Evolutionary conservation across 1,140 invertebrate genomes (phyloP).

Genomic region (Parasteatoda tepidariorum): DNA sequence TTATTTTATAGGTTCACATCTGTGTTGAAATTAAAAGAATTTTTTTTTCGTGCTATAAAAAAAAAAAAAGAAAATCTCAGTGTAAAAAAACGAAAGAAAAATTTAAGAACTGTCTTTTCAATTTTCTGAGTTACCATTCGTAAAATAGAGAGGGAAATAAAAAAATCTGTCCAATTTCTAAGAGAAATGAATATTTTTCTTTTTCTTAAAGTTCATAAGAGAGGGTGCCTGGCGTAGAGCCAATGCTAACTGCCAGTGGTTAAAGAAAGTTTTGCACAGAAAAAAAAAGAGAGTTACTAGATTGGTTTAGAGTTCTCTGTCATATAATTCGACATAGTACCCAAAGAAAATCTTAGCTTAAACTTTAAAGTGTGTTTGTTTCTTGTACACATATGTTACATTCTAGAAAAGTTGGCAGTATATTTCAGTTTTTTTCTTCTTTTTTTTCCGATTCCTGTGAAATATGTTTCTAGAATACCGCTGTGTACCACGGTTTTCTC

Average conservation of each 20-base stretch:
- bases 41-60: neutral
- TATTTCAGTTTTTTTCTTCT: too few species aligned
- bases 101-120: neutral
- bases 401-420: too few species aligned
- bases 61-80: neutral
- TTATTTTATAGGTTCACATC: neutral
- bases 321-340: neutral
- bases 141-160: neutral
- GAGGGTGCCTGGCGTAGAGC: slow-evolving; percentile 14
- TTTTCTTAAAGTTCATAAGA: slow-evolving; percentile 4
- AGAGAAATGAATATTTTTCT: slow-evolving; percentile 10
- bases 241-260: slow-evolving; percentile 8
- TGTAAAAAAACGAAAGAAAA: neutral
- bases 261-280: neutral
- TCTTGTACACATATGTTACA: too few species aligned
- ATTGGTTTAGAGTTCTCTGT: slow-evolving; percentile 1
- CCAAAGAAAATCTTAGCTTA: too few species aligned
- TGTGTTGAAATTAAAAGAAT: slow-evolving; percentile 34
- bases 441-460: too few species aligned
- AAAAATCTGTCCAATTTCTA: slow-evolving; percentile 33
- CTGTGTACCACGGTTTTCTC: too few species aligned
- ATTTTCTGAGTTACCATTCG: neutral
- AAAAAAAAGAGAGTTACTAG: slow-evolving; percentile 1
- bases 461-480: too few species aligned
- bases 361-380: too few species aligned